These are phyloP conservation scores for Deilephila elpenor DNA, from an alignment of 2,888 invertebrate species.

Conservation along the genomic window DNA sequence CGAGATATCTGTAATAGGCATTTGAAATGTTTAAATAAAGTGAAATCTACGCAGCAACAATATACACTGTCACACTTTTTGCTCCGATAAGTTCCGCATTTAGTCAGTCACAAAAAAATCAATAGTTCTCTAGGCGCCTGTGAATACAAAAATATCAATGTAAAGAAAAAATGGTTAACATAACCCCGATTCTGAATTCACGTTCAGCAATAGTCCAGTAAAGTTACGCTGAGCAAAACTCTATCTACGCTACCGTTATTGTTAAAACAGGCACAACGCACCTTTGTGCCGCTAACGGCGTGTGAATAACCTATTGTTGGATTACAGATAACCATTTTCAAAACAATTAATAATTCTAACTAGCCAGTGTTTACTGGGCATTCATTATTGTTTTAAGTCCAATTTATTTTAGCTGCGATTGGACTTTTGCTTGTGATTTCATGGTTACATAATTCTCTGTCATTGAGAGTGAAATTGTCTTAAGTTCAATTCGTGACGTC, in stretches of 20 bases:
- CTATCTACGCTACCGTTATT: slow-evolving; percentile 2
- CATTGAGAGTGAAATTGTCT: too few relatives aligned
- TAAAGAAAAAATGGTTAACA: not conserved
- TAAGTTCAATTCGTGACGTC: too few relatives aligned
- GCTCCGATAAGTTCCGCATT: too few relatives aligned
- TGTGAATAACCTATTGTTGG: slow-evolving; percentile 24
- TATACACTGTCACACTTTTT: too few relatives aligned
- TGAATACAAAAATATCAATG: not conserved
- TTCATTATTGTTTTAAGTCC: not conserved
- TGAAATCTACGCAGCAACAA: too few relatives aligned
- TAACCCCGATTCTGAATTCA: not conserved
- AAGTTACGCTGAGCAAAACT: slow-evolving; percentile 4
- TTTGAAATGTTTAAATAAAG: too few relatives aligned
- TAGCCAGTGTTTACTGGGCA: not conserved
- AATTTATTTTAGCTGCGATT: not conserved
- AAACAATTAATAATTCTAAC: slow-evolving; percentile 25
- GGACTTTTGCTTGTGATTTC: not conserved
- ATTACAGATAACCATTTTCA: slow-evolving; percentile 24
- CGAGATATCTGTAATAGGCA: too few relatives aligned
- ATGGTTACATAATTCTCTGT: too few relatives aligned
- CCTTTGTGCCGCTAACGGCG: slow-evolving; percentile 27
- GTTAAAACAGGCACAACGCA: slow-evolving; percentile 25
- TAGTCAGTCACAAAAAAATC: too few relatives aligned
- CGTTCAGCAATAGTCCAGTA: slow-evolving; percentile 6
- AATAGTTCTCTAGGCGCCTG: not conserved